Evolutionary conservation across 2,888 invertebrate species (phyloP).

Genomic region (Portevinia maculata): DNA sequence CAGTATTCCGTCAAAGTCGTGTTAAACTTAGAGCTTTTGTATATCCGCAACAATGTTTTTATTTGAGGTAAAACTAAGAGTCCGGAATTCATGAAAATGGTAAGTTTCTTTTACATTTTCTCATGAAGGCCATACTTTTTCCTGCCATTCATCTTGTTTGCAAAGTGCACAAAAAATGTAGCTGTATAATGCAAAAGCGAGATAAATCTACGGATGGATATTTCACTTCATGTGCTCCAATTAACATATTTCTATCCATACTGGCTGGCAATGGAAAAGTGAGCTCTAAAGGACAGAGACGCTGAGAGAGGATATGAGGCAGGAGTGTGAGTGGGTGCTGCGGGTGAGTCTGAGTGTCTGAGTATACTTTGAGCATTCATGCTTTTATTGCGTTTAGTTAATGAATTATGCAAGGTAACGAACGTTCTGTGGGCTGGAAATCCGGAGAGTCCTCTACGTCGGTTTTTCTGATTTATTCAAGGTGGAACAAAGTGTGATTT

Average conservation of each 20-base stretch:
- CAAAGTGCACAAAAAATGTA: constrained; percentile 36
- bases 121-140: constrained; percentile 6
- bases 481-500: constrained; percentile 1
- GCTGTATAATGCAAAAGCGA: constrained; percentile 66
- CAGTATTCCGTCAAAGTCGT: background rate
- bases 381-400: constrained; percentile 71
- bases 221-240: constrained; percentile 67
- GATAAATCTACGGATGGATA: constrained; percentile 68
- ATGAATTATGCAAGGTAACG: constrained; percentile 72
- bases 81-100: constrained; percentile 51
- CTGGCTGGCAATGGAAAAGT: constrained; percentile 1
- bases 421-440: constrained; percentile 48
- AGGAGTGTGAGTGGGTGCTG: background rate
- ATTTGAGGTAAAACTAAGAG: constrained; percentile 24
- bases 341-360: too few species aligned
- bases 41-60: constrained; percentile 21
- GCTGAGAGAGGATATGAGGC: background rate
- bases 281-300: background rate
- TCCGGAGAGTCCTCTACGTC: constrained; percentile 31
- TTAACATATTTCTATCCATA: constrained; percentile 63
- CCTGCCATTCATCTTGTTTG: constrained; percentile 21
- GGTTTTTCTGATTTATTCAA: constrained; percentile 11
- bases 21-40: background rate
- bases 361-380: constrained; percentile 62
- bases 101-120: constrained; percentile 35